These are phyloP conservation scores for Hylaea fasciaria DNA, from an alignment of 2,888 invertebrate genomes.

Conservation along the genomic window DNA sequence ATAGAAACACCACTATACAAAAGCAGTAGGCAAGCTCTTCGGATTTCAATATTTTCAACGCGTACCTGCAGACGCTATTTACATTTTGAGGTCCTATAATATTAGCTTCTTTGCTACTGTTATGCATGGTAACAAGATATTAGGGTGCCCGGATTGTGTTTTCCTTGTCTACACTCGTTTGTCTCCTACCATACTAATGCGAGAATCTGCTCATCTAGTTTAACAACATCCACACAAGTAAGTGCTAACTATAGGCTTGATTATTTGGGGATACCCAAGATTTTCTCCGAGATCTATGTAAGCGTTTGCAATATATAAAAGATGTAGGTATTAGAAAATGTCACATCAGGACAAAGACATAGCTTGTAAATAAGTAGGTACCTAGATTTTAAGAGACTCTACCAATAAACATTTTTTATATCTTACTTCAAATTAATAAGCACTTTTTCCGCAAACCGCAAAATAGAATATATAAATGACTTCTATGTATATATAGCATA, in stretches of 20 bases:
- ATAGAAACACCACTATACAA: neutral
- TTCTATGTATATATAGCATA: too few relatives aligned
- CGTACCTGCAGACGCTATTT: too few relatives aligned
- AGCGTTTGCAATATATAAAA: too few relatives aligned
- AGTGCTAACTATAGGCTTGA: conserved; percentile 5
- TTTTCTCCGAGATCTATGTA: neutral
- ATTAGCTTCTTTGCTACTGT: neutral
- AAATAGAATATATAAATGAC: too few relatives aligned
- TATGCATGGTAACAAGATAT: neutral
- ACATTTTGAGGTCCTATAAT: too few relatives aligned
- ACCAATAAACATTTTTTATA: too few relatives aligned
- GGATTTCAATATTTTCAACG: neutral
- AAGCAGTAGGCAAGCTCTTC: conserved; percentile 5
- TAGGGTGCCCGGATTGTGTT: conserved; percentile 11
- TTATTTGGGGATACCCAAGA: conserved; percentile 8
- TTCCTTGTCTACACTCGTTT: conserved; percentile 11
- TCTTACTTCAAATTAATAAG: too few relatives aligned
- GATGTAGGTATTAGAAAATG: too few relatives aligned
- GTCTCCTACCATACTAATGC: conserved; percentile 19
- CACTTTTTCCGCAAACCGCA: too few relatives aligned
- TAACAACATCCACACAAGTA: conserved; percentile 5
- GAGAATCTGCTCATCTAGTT: conserved; percentile 5
- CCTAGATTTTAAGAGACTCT: too few relatives aligned
- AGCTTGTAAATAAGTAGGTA: too few relatives aligned
- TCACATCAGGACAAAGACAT: too few relatives aligned